Base-by-base conservation (phyloP, 2,888 invertebrate genomes). In the Timema podura region DNA sequence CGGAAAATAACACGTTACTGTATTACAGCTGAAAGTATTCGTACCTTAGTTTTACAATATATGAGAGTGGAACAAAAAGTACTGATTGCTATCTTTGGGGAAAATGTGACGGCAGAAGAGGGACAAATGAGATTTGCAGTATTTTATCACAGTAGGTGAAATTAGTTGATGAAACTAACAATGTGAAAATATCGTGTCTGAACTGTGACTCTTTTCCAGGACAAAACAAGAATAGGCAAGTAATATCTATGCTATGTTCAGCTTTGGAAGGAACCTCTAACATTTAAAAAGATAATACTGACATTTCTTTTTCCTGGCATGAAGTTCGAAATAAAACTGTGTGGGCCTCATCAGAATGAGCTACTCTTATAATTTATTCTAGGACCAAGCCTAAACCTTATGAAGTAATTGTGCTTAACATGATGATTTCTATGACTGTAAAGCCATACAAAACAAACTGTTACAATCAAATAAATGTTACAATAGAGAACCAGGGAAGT, bases 341-440 rank as follows among this genome's bases (percentile, higher is more conserved):
- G 47, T 75, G 75, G 74, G 74, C 74, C 47, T 75, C 76, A 47
- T 76, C 76, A 1, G 76, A 77, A 72, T 77, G 76, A 76, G 70
- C 72, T 30, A 74, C 73, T 49, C 71, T 74, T 49, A 70, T 75
- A 9, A 66, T 70, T 57, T 73, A 71, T 54, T 74, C 76, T 30
- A 67, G 75, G 67, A 75, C 74, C 70, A 67, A 68, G 9, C 76
- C 76, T 64, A 57, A 57, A 51, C 61, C 51, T 10, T 57, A 57
- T 15, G 57, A 57, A 30, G 57, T 57, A 57, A 57, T 57, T 7
- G 57, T 57, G 30, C 57, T 57, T 9, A 57, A 10, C 57, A 57
- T 57, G 30, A 57, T 57, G 57, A 57, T 57, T 57, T 15, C 8
- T 57, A 57, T 57, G 57, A 57, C 57, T 57, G n/a, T 13, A 57